Evolutionary conservation across 1,140 invertebrate genomes (phyloP), one percentile per base, ranked within the genome.

Genomic region (Cherax quadricarinatus): DNA sequence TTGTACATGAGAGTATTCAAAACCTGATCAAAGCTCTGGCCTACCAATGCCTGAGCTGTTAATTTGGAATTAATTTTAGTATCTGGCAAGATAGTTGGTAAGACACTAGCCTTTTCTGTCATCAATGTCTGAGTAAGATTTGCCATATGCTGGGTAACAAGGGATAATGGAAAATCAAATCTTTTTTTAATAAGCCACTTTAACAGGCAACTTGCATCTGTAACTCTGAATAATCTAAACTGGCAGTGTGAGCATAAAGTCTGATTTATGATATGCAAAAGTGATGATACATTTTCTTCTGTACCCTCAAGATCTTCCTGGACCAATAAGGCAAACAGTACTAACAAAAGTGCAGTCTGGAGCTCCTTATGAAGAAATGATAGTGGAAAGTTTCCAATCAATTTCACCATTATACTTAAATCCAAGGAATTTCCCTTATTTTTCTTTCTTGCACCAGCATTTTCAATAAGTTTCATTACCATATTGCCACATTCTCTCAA

Each of bases 181-280:
- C 90, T 86, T 62, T 87, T 87, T 60, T 70, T 51, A 24, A 91
- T 66, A 3, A 91, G 60, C 90, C 90, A 91, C 48, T 70, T 12
- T 62, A 87, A 66, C 4, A 91, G 4, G 14, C 41, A 53, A 48
- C 66, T 81, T 18, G 83, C 73, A 49, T 91, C 53, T 66, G 53
- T 91, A 4, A 87, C 51, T 5, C 41, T 18, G 9, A 86, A 82
- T 10, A 91, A 14, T 75, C 70, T 83, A 57, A 90, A 53, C 18
- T 30, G 24, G 9, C 82, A 24, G 18, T 75, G 21, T 49, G 49
- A 75, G 6, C 90, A 83, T 48, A 90, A n/a, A 30, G 62, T 14
- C 60, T 49, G 66, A 24, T 90, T 90, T 41, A 90, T 62, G 10
- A 75, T n/a, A 75, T 78, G 51, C 21, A 90, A 73, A 4, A 90